Evolutionary conservation across 2,888 invertebrate genomes (phyloP).

Genomic region (Brachyopa scutellaris): DNA sequence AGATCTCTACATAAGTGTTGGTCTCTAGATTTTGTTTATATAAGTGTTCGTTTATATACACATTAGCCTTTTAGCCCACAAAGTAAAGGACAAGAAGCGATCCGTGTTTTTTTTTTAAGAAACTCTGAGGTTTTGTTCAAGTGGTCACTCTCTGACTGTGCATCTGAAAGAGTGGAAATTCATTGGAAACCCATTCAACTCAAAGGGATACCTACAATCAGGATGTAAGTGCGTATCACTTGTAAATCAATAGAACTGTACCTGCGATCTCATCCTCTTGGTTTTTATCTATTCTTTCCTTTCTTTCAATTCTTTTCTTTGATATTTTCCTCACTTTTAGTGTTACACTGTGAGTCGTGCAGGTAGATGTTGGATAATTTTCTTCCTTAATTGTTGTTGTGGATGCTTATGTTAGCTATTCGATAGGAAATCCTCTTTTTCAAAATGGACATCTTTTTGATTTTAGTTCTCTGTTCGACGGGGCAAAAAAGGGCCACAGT

Average conservation of each 20-base stretch:
- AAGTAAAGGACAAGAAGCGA: conserved; percentile 51
- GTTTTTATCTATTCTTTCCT: conserved; percentile 49
- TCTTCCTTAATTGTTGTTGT: conserved; percentile 63
- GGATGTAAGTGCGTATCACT: conserved; percentile 72
- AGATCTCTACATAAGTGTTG: too few species aligned
- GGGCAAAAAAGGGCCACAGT: not conserved
- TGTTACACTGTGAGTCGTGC: conserved; percentile 1
- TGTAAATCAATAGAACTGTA: conserved; percentile 70
- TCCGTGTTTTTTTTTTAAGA: conserved; percentile 37
- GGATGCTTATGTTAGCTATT: conserved; percentile 58
- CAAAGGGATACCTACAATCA: conserved; percentile 64
- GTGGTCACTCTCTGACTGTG: conserved; percentile 62
- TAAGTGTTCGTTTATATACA: conserved; percentile 31
- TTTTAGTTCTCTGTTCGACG: conserved; percentile 29
- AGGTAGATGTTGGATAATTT: conserved; percentile 68
- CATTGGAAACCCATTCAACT: conserved; percentile 66
- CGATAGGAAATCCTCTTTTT: conserved; percentile 55
- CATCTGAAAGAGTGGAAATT: conserved; percentile 66
- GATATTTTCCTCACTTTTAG: conserved; percentile 52
- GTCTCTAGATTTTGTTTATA: conserved; percentile 24
- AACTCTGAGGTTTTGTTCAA: conserved; percentile 71
- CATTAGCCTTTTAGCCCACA: conserved; percentile 55
- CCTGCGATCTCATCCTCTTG: conserved; percentile 69
- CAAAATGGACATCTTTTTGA: conserved; percentile 37
- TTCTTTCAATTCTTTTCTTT: conserved; percentile 18